Conservation (phyloP, 2,113 vertebrate species). For the Aviceda subcristata region DNA sequence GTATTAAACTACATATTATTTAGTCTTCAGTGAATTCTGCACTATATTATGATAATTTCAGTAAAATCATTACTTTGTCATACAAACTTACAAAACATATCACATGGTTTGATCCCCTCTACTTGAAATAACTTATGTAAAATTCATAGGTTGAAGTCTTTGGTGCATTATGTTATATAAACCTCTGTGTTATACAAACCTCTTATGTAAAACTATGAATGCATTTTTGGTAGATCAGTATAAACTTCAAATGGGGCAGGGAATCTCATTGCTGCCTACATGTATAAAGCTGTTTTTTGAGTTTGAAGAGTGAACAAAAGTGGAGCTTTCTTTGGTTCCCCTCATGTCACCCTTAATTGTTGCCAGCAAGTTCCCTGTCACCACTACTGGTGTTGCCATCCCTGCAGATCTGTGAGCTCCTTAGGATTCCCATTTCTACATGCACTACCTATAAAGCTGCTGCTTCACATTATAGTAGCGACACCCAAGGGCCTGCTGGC, state of each 20-base stretch:
- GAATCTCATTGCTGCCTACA: background rate
- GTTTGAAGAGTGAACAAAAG: background rate
- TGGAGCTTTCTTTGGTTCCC: background rate
- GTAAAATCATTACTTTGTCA: background rate
- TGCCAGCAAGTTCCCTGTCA: background rate
- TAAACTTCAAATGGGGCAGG: background rate
- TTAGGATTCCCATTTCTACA: background rate
- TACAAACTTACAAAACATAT: background rate
- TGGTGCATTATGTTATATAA: background rate
- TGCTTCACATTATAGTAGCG: background rate
- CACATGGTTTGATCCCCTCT: background rate
- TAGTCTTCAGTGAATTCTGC: background rate
- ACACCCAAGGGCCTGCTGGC: background rate
- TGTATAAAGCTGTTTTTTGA: background rate
- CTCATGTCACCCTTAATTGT: background rate
- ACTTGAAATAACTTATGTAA: background rate
- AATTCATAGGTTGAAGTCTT: background rate
- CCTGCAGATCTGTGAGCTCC: background rate
- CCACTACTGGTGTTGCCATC: background rate
- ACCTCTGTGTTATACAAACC: background rate
- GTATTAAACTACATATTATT: background rate
- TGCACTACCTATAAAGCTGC: background rate
- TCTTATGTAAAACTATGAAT: background rate
- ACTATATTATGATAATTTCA: background rate
- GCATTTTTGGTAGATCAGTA: background rate